Base-by-base conservation (phyloP, 1,140 invertebrate genomes). In the Neocloeon triangulifer region DNA sequence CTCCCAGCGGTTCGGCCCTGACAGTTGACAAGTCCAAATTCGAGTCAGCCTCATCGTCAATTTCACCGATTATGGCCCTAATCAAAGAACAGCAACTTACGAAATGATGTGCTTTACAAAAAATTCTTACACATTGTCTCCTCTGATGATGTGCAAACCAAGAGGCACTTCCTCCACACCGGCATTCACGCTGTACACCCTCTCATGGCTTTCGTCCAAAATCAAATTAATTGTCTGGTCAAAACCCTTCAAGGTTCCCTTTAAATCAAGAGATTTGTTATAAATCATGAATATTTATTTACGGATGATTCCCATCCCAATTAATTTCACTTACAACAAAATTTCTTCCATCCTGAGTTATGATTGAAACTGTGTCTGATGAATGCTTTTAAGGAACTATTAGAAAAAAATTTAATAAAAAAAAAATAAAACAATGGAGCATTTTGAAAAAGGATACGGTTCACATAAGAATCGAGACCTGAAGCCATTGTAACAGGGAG, bases 181-280 rank as follows among this genome's bases (percentile, higher is more conserved):
- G 43, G 78, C 66, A 8, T 70, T 73, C 10, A 75, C 72, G 34
- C 84, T 92, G 51, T 88, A 98, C 10, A 98, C 89, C 47, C 94
- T 61, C 55, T 97, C 94, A 53, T 95, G 88, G 34, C 86, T 92
- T 55, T 97, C 91, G 51, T 96, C 89, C 19, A 98, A 59, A 45
- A 98, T 94, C 37, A 97, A 64, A 48, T 98, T 98, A 35, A 96
- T 91, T 13, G 88, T 92, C 57, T 98, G 94, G 58, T 98, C 94
- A 60, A 95, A 97, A 26, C 81, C 81, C 54, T 81, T 85, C 30
- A 82, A 51, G 2, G 72, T 79, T 21, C 77, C 82, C 77, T 82
- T 42, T 43, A 64, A 62, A 30, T 25, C 40, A 44, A 32, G 40
- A 36, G 12, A 39, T 45, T 38, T 32, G 40, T 33, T 32, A 39